Conservation (phyloP, 2,888 invertebrate species). For the Entomobrya multifasciata region DNA sequence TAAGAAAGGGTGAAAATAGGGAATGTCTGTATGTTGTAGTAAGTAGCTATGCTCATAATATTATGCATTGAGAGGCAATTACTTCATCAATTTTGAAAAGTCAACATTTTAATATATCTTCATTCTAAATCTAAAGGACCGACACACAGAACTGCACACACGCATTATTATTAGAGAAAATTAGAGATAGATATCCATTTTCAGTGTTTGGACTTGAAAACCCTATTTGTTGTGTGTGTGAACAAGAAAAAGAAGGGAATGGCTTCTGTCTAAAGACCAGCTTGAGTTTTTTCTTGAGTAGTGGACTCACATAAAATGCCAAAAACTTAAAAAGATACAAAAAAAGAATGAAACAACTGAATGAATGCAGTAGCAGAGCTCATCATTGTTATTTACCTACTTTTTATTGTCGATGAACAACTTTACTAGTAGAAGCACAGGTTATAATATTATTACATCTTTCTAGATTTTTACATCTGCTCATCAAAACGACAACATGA, state of each 20-base stretch:
- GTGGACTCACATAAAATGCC: slow-evolving; percentile 33
- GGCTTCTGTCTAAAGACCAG: background rate
- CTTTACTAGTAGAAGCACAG: background rate
- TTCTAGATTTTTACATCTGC: slow-evolving; percentile 32
- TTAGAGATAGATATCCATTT: slow-evolving; percentile 31
- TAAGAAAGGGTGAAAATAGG: background rate
- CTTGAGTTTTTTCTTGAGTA: background rate
- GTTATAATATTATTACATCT: slow-evolving; percentile 2
- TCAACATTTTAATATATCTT: slow-evolving; percentile 35
- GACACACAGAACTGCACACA: slow-evolving; percentile 1
- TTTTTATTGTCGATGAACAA: background rate
- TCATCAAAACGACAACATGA: slow-evolving; percentile 43
- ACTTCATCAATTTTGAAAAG: slow-evolving; percentile 57
- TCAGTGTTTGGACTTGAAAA: background rate
- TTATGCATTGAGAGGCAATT: slow-evolving; percentile 55
- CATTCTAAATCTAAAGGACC: slow-evolving; percentile 41
- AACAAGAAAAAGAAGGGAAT: slow-evolving; percentile 17
- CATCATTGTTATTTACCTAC: slow-evolving; percentile 13
- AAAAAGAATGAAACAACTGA: slow-evolving; percentile 3
- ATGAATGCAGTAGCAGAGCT: slow-evolving; percentile 12
- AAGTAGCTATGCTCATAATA: background rate
- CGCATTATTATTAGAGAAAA: background rate
- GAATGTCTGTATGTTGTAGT: slow-evolving; percentile 15
- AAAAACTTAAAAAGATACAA: background rate
- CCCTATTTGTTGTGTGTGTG: background rate